Evolutionary conservation across 2,888 invertebrate species (phyloP).

Genomic region (Lampropteryx suffumata): DNA sequence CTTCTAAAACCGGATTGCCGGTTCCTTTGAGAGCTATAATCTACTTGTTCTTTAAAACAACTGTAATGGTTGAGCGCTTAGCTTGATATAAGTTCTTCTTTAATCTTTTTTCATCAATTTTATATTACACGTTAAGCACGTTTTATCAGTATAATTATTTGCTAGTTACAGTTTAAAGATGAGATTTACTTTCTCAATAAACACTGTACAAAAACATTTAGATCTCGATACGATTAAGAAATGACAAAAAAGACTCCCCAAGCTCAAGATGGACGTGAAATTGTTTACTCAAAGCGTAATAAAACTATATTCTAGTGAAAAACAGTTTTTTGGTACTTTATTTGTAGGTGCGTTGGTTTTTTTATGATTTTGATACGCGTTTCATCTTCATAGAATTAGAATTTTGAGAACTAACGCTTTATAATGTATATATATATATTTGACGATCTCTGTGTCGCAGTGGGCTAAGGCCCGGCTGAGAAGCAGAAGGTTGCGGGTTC

Average conservation of each 20-base stretch:
- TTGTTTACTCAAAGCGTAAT: too few relatives aligned
- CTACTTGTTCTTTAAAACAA: slow-evolving; percentile 82
- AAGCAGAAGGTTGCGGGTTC: too few relatives aligned
- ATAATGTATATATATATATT: too few relatives aligned
- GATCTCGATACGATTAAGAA: slow-evolving; percentile 55
- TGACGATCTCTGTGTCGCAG: too few relatives aligned
- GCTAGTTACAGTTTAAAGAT: slow-evolving; percentile 42
- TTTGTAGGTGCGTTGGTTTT: too few relatives aligned
- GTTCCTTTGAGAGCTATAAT: slow-evolving; percentile 82
- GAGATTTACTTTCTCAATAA: slow-evolving; percentile 57
- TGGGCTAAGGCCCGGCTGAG: too few relatives aligned
- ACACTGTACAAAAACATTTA: slow-evolving; percentile 50
- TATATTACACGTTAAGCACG: slow-evolving; percentile 5
- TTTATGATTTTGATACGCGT: too few relatives aligned
- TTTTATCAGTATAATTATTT: slow-evolving; percentile 7
- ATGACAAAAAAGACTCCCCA: slow-evolving; percentile 60
- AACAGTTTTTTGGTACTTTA: too few relatives aligned
- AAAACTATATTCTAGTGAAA: not conserved
- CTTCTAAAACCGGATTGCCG: slow-evolving; percentile 80
- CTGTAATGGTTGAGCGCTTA: slow-evolving; percentile 76
- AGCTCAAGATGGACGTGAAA: slow-evolving; percentile 41
- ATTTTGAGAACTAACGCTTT: too few relatives aligned
- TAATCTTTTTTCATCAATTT: slow-evolving; percentile 43
- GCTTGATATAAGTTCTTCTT: slow-evolving; percentile 68
- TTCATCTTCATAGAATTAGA: too few relatives aligned